Evolutionary conservation across 30 jellyfish, hydroid and myxozoan genomes (phyloP), one percentile per base, ranked within the genome.

Genomic region (Turritopsis dohrnii): DNA sequence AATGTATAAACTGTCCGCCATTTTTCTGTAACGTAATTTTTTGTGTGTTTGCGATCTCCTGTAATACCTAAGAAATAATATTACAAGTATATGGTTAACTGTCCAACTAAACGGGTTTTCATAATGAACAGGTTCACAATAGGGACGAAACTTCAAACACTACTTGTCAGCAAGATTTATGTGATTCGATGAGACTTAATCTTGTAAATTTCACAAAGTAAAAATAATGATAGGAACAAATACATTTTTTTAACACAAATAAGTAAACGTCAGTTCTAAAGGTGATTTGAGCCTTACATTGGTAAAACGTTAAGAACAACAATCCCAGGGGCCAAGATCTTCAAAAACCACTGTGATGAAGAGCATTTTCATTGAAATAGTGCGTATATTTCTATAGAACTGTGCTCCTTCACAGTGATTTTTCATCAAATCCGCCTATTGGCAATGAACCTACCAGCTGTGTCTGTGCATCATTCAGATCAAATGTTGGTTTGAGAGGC

Each of bases 391-490:
- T n/a, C n/a, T n/a, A n/a, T n/a, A n/a, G n/a, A n/a, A n/a, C n/a
- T n/a, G n/a, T n/a, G n/a, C 60, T 41, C 60, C 60, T 13, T 13
- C 60, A 41, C 60, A 41, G 60, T 3, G 9, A 41, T 13, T 41
- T 41, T 41, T 41, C 13, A 13, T 3, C 5, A 13, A 41, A 3
- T 41, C 13, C 60, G 60, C 60, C 60, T 13, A 5, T 41, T 5
- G 60, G 60, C 13, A 80, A 18, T 21, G 8, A 13, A 66, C 93
- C 75, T 52, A 93, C 99, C 66, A 88, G 88, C 28, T 76, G 66
- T 52, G 95, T 72, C 30, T 94, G 99, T 9, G 97, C 99, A 79
- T 94, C 99, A 29, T 80, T 73, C 69, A 94, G 75, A 84, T 88
- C 96, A 74, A 94, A 94, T 8, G 89, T 16, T 1, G 96, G 87